These are phyloP conservation scores for Polydrusus cervinus DNA, from an alignment of 2,888 invertebrate species.

Conservation along the genomic window DNA sequence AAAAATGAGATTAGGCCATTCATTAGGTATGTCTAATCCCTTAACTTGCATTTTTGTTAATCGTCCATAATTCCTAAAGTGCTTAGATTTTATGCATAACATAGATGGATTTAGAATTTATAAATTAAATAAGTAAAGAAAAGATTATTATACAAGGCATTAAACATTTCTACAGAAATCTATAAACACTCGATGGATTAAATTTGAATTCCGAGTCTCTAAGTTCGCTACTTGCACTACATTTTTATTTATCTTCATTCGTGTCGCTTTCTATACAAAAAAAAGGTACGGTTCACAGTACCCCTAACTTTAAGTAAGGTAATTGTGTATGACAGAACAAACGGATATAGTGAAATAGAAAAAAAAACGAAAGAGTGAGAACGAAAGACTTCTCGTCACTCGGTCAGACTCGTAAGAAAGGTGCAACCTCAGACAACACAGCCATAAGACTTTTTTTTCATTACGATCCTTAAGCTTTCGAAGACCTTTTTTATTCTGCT, in stretches of 20 bases:
- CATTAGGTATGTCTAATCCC: no score
- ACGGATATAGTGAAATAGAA: conserved; percentile 35
- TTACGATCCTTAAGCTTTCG: conserved; percentile 22
- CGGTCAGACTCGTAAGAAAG: conserved; percentile 52
- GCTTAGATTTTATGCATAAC: no score
- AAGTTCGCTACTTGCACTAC: conserved; percentile 49
- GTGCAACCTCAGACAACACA: conserved; percentile 72
- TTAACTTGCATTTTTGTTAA: no score
- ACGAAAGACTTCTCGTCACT: conserved; percentile 40
- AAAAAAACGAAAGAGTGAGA: conserved; percentile 46
- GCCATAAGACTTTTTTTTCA: conserved; percentile 62
- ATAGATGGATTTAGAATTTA: not conserved
- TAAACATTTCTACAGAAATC: conserved; percentile 17
- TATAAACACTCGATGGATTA: conserved; percentile 10
- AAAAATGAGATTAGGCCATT: no score
- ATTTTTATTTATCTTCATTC: conserved; percentile 21
- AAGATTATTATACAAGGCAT: not conserved
- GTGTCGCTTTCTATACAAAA: conserved; percentile 25
- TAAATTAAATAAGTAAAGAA: not conserved
- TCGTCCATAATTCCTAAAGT: no score
- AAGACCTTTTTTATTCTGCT: conserved; percentile 37
- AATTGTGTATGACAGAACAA: conserved; percentile 44
- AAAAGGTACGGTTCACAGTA: conserved; percentile 42
- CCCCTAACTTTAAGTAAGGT: conserved; percentile 36
- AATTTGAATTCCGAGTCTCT: conserved; percentile 21